Conservation (phyloP, 2,888 invertebrate species). For the Bruchidius siliquastri region DNA sequence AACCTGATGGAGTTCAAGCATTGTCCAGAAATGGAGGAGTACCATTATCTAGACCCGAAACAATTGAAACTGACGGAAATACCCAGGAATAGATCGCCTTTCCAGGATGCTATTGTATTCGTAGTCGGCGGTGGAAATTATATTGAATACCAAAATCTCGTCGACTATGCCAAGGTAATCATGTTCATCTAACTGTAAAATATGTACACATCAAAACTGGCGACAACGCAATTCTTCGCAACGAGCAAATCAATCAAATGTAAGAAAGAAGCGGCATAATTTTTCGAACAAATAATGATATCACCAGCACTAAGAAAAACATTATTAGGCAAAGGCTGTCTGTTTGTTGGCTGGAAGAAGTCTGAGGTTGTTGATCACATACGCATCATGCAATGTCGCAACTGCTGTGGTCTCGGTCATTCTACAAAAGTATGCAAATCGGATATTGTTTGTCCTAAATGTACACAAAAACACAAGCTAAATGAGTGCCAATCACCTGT, state of each 20-base stretch:
- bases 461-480: too few species aligned
- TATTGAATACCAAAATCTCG: conserved; percentile 97
- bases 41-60: conserved; percentile 93
- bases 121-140: conserved; percentile 95
- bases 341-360: too few species aligned
- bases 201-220: neutral
- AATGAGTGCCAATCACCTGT: too few species aligned
- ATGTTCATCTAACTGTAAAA: neutral
- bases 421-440: too few species aligned
- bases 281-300: too few species aligned
- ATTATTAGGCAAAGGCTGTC: too few species aligned
- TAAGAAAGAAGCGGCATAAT: too few species aligned
- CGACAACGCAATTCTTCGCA: neutral
- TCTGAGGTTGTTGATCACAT: too few species aligned
- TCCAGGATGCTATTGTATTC: conserved; percentile 87
- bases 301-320: too few species aligned
- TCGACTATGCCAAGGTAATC: conserved; percentile 83
- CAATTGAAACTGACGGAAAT: conserved; percentile 70
- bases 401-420: too few species aligned
- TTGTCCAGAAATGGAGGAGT: conserved; percentile 77
- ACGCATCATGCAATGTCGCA: too few species aligned
- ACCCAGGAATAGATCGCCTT: conserved; percentile 63
- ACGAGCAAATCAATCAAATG: neutral
- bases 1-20: conserved; percentile 78
- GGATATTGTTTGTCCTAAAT: too few species aligned